These are phyloP conservation scores for Drosophila birchii DNA, from an alignment of 2,888 invertebrate genomes.

Conservation along the genomic window DNA sequence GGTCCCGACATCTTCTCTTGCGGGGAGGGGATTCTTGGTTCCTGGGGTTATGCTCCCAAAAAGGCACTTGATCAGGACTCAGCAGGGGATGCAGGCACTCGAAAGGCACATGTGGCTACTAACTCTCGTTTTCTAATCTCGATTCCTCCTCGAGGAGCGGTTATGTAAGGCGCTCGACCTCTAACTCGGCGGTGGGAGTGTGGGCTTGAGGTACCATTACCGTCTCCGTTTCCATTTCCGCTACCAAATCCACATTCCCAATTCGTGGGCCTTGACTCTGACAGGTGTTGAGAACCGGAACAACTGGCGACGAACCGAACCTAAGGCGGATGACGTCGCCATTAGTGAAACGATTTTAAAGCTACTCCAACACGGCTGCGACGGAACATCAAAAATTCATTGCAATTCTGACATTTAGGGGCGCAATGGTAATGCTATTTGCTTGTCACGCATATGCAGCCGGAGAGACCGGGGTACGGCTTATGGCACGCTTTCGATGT, in stretches of 20 bases:
- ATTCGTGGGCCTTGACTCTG: conserved; percentile 57
- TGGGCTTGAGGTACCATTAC: conserved; percentile 15
- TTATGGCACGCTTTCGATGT: conserved; percentile 19
- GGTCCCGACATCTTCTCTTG: conserved; percentile 63
- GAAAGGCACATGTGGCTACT: conserved; percentile 39
- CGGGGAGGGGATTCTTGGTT: conserved; percentile 4
- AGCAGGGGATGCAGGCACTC: conserved; percentile 31
- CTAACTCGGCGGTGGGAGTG: conserved; percentile 22
- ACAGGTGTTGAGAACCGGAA: conserved; percentile 67
- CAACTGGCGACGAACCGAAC: conserved; percentile 61
- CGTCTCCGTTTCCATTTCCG: conserved; percentile 28
- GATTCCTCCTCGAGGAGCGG: conserved; percentile 16
- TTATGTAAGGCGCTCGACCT: conserved; percentile 39
- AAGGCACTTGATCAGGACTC: conserved; percentile 50
- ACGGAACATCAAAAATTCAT: conserved; percentile 69
- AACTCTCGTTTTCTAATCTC: conserved; percentile 18
- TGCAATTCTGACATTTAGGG: conserved; percentile 45
- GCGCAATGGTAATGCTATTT: conserved; percentile 28
- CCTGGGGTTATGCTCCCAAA: conserved; percentile 35
- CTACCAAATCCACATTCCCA: conserved; percentile 30
- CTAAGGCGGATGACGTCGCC: conserved; percentile 16
- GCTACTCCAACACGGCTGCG: conserved; percentile 30
- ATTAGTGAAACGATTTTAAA: conserved; percentile 31
- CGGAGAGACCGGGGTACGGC: not conserved
- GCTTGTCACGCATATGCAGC: conserved; percentile 68